These are phyloP conservation scores for Lymantria monacha DNA, from an alignment of 2,888 invertebrate species.

Conservation along the genomic window DNA sequence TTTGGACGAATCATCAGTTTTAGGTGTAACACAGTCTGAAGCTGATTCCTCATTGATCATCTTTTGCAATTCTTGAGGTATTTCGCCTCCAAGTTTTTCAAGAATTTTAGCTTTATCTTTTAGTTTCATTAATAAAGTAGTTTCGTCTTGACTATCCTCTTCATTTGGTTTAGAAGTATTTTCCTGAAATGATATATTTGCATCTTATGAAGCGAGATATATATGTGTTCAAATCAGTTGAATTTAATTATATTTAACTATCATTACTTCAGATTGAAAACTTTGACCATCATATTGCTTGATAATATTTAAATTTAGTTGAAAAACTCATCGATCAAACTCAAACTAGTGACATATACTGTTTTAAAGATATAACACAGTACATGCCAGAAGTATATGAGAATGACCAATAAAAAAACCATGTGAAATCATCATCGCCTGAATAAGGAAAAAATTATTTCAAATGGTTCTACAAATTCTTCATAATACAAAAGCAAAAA, in stretches of 20 bases:
- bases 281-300: constrained; percentile 70
- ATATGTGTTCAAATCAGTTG: not conserved
- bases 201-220: not conserved
- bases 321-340: constrained; percentile 22
- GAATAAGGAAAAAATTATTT: constrained; percentile 22
- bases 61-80: constrained; percentile 73
- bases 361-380: constrained; percentile 12
- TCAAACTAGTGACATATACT: constrained; percentile 32
- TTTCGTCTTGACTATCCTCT: constrained; percentile 68
- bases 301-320: constrained; percentile 47
- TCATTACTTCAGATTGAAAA: constrained; percentile 73
- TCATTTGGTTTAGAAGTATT: constrained; percentile 39
- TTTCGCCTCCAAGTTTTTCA: constrained; percentile 78
- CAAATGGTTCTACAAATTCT: constrained; percentile 26
- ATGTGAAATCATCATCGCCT: constrained; percentile 16
- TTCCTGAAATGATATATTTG: constrained; percentile 11
- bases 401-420: constrained; percentile 16
- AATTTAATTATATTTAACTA: not conserved
- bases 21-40: constrained; percentile 48
- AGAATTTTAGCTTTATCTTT: constrained; percentile 77
- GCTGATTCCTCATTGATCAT: constrained; percentile 62
- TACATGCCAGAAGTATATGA: constrained; percentile 39
- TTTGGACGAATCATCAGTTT: constrained; percentile 37
- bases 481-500: not conserved
- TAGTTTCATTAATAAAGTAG: constrained; percentile 54